Conservation (phyloP, 2,113 vertebrate genomes). For the Anguilla japonica region DNA sequence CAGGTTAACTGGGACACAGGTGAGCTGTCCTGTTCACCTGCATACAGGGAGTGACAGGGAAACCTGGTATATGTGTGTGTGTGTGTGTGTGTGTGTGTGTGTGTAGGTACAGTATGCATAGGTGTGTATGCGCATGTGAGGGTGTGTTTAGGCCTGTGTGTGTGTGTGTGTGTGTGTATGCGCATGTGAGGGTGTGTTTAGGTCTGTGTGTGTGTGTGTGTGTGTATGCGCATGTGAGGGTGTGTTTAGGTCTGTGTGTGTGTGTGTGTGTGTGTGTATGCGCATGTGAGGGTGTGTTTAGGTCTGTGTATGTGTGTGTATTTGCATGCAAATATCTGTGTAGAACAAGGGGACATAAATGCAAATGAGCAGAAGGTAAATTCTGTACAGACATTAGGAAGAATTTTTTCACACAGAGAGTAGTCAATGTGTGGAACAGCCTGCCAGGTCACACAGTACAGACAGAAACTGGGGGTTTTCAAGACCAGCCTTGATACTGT, state of each 20-base stretch:
- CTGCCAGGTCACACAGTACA: too few species aligned
- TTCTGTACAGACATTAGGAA: too few species aligned
- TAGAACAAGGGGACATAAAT: too few species aligned
- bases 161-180: constrained; percentile 26
- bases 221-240: too few species aligned
- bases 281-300: not conserved
- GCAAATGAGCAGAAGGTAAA: too few species aligned
- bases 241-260: too few species aligned
- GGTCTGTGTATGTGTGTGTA: constrained; percentile 29
- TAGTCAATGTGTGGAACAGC: too few species aligned
- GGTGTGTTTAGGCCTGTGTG: constrained; percentile 19
- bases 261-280: not conserved
- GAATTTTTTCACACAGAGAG: too few species aligned
- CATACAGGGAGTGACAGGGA: constrained; percentile 34
- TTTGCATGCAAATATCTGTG: not conserved
- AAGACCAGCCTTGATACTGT: too few species aligned
- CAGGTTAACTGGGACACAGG: too few species aligned
- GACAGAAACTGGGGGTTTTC: too few species aligned
- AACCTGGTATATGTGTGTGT: constrained; percentile 11
- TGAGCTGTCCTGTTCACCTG: too few species aligned
- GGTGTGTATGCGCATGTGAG: not conserved
- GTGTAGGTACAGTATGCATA: constrained; percentile 5
- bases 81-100: constrained; percentile 6
- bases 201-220: not conserved
- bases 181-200: not conserved